Evolutionary conservation across 2,113 vertebrate species (phyloP).

Genomic region (Buteo buteo): DNA sequence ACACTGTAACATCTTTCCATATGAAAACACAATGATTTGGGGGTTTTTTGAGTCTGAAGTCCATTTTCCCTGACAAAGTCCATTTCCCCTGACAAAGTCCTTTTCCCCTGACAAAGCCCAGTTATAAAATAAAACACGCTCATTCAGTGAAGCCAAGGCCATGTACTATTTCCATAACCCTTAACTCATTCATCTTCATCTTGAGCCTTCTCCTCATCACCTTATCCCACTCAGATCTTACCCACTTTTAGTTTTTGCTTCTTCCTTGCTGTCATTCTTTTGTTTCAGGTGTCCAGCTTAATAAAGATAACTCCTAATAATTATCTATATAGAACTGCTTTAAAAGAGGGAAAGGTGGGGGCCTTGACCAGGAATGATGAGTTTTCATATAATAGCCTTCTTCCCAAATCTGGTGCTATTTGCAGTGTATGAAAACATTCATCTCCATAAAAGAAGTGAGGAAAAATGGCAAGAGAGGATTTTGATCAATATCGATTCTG

Average conservation of each 20-base stretch:
- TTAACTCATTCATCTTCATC: slow-evolving; percentile 56
- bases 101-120: not conserved
- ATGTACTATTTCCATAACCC: slow-evolving; percentile 68
- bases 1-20: not conserved
- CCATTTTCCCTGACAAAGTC: not conserved
- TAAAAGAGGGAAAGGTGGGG: not conserved
- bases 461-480: not conserved
- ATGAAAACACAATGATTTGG: not conserved
- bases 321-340: not conserved
- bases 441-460: not conserved
- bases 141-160: slow-evolving; percentile 75
- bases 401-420: not conserved
- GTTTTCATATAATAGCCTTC: not conserved
- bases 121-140: slow-evolving; percentile 60
- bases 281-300: not conserved
- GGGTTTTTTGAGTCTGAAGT: not conserved
- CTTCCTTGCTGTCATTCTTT: not conserved
- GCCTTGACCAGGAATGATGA: not conserved
- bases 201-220: not conserved
- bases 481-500: slow-evolving; percentile 37
- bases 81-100: not conserved
- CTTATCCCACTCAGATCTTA: not conserved
- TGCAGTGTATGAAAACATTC: slow-evolving; percentile 11
- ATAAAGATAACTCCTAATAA: not conserved
- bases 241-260: not conserved